These are phyloP conservation scores for Puntigrus tetrazona DNA, from an alignment of 2,113 vertebrate genomes.

Conservation along the genomic window DNA sequence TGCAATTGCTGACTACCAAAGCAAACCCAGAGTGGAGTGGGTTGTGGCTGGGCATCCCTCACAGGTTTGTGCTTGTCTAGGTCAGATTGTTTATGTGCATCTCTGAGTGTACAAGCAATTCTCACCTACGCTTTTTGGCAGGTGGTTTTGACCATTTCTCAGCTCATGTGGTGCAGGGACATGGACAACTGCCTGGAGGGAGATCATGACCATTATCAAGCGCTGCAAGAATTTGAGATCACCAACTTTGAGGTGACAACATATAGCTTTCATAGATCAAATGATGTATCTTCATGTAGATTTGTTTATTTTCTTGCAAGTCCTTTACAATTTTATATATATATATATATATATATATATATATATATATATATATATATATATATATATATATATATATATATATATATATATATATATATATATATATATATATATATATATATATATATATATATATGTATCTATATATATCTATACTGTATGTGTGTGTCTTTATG, in stretches of 20 bases:
- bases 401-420: too few species aligned
- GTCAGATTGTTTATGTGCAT: neutral
- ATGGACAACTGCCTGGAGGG: slow-evolving; percentile 78
- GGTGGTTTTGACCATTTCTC: slow-evolving; percentile 85
- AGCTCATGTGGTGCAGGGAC: slow-evolving; percentile 85
- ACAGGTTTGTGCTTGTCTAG: slow-evolving; percentile 66
- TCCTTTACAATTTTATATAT: too few species aligned
- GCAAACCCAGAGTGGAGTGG: slow-evolving; percentile 74
- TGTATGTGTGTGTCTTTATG: slow-evolving; percentile 33
- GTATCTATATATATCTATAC: too few species aligned
- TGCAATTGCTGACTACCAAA: slow-evolving; percentile 80
- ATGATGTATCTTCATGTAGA: neutral
- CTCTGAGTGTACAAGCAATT: neutral
- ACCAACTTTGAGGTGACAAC: slow-evolving; percentile 77
- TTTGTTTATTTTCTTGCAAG: neutral
- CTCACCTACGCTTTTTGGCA: slow-evolving; percentile 54
- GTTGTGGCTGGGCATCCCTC: slow-evolving; percentile 81
- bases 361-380: too few species aligned
- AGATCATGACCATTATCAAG: slow-evolving; percentile 67
- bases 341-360: too few species aligned
- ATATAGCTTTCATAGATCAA: neutral
- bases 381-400: too few species aligned
- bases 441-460: too few species aligned
- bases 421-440: too few species aligned
- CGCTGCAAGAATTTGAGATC: slow-evolving; percentile 78